Conservation (phyloP, 2,797 vertebrate species). For the Anomalospiza imberbis region DNA sequence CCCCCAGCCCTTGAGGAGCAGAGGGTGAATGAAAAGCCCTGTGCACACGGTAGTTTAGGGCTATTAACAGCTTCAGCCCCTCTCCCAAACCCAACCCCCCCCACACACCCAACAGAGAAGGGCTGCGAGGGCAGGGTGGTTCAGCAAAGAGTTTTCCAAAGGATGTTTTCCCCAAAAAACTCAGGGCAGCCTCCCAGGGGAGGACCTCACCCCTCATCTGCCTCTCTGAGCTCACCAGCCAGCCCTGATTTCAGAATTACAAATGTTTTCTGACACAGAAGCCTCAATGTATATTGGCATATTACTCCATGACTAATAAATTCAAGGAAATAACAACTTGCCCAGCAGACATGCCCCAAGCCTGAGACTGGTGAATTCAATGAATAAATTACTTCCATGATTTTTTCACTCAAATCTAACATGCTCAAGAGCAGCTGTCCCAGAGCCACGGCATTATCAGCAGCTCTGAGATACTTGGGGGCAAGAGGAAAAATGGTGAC, state of each 20-base stretch:
- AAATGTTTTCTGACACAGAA: not conserved
- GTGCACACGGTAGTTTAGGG: not conserved
- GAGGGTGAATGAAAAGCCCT: not conserved
- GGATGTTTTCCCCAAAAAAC: not conserved
- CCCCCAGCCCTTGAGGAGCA: not conserved
- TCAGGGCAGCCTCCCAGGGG: not conserved
- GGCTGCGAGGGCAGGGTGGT: not conserved
- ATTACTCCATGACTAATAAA: not conserved
- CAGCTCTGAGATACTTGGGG: accelerated
- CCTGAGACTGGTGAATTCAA: not conserved
- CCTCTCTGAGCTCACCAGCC: not conserved
- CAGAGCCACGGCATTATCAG: not conserved
- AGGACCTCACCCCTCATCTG: not conserved
- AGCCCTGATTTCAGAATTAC: not conserved
- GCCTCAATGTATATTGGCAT: not conserved
- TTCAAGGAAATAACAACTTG: not conserved
- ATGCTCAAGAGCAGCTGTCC: not conserved
- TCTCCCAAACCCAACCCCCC: not conserved
- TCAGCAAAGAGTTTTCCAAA: not conserved
- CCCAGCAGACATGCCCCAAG: not conserved
- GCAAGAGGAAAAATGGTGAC: not conserved
- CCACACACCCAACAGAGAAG: accelerated
- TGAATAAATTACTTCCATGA: constrained; percentile 13
- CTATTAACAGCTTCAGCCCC: not conserved
- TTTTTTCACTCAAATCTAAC: not conserved